Percentiles rank a stretch among this genome's conserved stretches.
Conservation (phyloP, 2,113 vertebrate genomes). For the Pycnonotus jocosus region DNA sequence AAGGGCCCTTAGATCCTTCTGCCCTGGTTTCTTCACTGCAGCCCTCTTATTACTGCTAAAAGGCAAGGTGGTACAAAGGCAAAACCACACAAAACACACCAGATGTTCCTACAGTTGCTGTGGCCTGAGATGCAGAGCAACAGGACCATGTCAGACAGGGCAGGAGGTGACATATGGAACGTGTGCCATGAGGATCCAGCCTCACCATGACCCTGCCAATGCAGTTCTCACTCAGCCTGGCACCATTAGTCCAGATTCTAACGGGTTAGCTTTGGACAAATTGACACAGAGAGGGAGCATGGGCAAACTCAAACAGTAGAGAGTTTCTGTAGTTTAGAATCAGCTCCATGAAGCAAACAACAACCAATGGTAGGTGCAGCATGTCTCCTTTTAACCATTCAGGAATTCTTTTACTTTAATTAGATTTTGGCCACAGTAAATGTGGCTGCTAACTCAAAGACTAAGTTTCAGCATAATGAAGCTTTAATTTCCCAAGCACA, state of each 20-base stretch:
- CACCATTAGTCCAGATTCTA: not conserved
- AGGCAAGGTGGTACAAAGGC: not conserved
- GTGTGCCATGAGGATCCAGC: not conserved
- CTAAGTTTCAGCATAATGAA: not conserved
- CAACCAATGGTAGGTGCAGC: not conserved
- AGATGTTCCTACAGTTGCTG: not conserved
- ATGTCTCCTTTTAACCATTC: not conserved
- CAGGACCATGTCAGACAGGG: not conserved
- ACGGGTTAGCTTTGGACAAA: not conserved
- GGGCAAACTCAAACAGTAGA: not conserved
- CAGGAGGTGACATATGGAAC: not conserved
- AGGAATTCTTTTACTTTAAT: not conserved
- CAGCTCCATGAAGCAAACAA: not conserved
- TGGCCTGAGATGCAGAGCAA: not conserved
- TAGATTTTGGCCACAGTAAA: not conserved
- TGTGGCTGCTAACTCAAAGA: not conserved
- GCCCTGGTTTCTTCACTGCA: not conserved
- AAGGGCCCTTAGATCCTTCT: not conserved
- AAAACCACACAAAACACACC: not conserved
- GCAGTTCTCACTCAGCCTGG: not conserved
- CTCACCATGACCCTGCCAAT: not conserved
- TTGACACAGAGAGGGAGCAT: not conserved
- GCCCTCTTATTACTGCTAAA: not conserved
- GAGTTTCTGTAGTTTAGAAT: not conserved
- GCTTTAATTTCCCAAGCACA: constrained; percentile 1